Evolutionary conservation across 2,797 vertebrate genomes (phyloP).

Genomic region (Coregonus suidteri): DNA sequence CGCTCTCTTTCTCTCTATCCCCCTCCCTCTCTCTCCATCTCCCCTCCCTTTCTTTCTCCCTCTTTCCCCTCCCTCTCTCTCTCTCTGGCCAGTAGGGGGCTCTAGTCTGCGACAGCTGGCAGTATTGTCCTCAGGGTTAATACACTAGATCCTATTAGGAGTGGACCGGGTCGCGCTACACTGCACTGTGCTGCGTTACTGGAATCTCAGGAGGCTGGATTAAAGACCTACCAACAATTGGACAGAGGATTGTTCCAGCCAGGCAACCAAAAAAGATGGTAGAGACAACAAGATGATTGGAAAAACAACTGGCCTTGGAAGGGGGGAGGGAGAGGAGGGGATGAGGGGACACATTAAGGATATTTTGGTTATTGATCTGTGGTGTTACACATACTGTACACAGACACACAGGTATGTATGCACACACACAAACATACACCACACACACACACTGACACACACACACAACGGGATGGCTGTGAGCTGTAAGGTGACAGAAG

Average conservation of each 20-base stretch:
- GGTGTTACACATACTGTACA: slow-evolving; percentile 2
- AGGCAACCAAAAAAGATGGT: slow-evolving; percentile 26
- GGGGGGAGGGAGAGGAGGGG: neutral
- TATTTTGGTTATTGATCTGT: neutral
- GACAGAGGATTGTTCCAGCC: slow-evolving; percentile 70
- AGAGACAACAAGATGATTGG: slow-evolving; percentile 12
- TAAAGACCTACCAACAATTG: slow-evolving; percentile 92
- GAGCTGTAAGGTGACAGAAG: neutral
- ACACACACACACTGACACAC: slow-evolving; percentile 7
- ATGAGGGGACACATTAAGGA: neutral
- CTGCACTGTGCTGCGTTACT: slow-evolving; percentile 61
- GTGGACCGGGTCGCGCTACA: slow-evolving; percentile 8
- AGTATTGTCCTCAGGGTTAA: slow-evolving; percentile 78
- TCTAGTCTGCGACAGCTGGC: slow-evolving; percentile 75
- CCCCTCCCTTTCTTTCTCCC: slow-evolving; percentile 45
- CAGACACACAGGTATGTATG: neutral
- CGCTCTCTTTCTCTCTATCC: slow-evolving; percentile 10
- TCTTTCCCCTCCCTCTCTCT: slow-evolving; percentile 12
- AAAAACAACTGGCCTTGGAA: neutral
- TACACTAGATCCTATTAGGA: slow-evolving; percentile 80
- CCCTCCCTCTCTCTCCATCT: slow-evolving; percentile 44
- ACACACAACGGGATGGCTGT: neutral
- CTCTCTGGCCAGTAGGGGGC: slow-evolving; percentile 70
- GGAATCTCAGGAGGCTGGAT: slow-evolving; percentile 88
- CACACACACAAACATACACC: slow-evolving; percentile 1